These are phyloP conservation scores for Liopterus haemorrhoidalis DNA, from an alignment of 2,888 invertebrate genomes.

Conservation along the genomic window DNA sequence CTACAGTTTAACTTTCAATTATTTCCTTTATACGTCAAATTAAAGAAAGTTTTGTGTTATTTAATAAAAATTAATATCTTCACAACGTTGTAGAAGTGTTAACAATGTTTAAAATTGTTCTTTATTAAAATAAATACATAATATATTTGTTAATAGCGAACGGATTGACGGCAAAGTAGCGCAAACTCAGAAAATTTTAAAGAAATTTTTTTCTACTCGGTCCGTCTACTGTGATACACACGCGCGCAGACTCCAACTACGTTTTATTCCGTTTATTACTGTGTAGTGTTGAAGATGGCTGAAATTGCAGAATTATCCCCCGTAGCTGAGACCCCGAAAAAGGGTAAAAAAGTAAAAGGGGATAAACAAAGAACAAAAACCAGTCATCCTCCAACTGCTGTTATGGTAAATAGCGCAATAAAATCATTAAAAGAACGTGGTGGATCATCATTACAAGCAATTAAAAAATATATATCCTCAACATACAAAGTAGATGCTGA, in stretches of 20 bases:
- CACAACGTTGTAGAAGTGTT: no score
- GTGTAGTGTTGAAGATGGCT: slow-evolving; percentile 7
- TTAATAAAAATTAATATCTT: no score
- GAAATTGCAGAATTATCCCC: slow-evolving; percentile 8
- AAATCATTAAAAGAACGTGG: slow-evolving; percentile 50
- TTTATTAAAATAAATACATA: no score
- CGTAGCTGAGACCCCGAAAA: slow-evolving; percentile 12
- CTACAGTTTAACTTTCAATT: no score
- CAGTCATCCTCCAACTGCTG: slow-evolving; percentile 48
- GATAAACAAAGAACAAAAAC: slow-evolving; percentile 7
- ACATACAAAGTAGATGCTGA: slow-evolving; percentile 56
- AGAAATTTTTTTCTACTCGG: slow-evolving; percentile 12
- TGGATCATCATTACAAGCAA: slow-evolving; percentile 53
- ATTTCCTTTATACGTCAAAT: no score
- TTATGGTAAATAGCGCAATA: slow-evolving; percentile 56
- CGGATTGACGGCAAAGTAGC: slow-evolving; percentile 12
- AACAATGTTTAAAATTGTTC: no score
- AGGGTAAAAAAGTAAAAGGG: slow-evolving; percentile 4
- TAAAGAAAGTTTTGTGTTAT: no score
- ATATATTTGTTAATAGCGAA: slow-evolving; percentile 14
- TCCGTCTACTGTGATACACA: slow-evolving; percentile 7
- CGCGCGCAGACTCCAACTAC: background rate
- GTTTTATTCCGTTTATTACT: background rate
- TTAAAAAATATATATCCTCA: slow-evolving; percentile 58
- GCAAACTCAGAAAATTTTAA: slow-evolving; percentile 2